Evolutionary conservation across 2,113 vertebrate genomes (phyloP).

Genomic region (Bujurquina vittata): DNA sequence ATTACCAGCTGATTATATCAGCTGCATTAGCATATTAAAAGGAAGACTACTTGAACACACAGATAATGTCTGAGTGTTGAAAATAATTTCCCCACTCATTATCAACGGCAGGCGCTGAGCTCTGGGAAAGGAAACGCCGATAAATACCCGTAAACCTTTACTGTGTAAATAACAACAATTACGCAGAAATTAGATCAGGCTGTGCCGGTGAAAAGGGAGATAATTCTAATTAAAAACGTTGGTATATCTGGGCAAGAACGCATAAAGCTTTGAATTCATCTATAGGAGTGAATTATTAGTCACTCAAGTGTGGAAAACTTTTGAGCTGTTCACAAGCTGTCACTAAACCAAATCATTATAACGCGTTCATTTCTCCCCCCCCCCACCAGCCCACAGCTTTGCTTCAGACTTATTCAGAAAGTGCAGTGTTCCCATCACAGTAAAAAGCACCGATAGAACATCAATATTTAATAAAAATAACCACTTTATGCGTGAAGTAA

Average conservation of each 20-base stretch:
- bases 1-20: constrained; percentile 79
- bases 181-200: constrained; percentile 62
- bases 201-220: constrained; percentile 57
- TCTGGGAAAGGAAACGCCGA: constrained; percentile 54
- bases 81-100: constrained; percentile 76
- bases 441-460: neutral
- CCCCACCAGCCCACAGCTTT: neutral
- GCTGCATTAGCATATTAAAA: constrained; percentile 80
- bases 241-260: constrained; percentile 41
- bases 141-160: constrained; percentile 71
- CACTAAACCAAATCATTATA: constrained; percentile 10
- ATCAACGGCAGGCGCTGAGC: constrained; percentile 62
- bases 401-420: neutral
- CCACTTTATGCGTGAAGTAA: neutral
- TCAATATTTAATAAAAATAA: constrained; percentile 20
- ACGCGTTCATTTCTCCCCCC: neutral
- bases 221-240: constrained; percentile 75
- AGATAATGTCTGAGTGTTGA: constrained; percentile 77
- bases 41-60: constrained; percentile 74
- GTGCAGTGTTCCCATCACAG: neutral
- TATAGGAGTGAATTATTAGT: constrained; percentile 30
- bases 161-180: constrained; percentile 78
- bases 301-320: constrained; percentile 31
- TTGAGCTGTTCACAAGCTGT: constrained; percentile 43
- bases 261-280: constrained; percentile 14